Evolutionary conservation across 37 sponge, comb jelly and placozoan genomes (phyloP), one percentile per base, ranked within the genome.

Genomic region (Theonella swinhoei): DNA sequence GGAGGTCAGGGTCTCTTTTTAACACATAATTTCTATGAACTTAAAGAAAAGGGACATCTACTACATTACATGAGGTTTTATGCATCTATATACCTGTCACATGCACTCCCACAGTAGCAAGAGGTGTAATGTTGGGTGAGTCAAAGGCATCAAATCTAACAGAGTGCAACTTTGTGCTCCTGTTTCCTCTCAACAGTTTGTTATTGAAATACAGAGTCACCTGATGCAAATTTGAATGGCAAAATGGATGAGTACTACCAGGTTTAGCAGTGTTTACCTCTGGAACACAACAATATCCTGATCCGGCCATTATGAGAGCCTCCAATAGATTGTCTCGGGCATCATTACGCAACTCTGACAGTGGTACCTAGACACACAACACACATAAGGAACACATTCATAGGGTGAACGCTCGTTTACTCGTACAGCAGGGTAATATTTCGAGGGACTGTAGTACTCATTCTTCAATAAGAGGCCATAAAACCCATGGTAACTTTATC

Each of bases 111-210:
- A 91, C 70, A 0, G 72, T 71, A 40, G 89, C 97, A 20, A 97
- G 70, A 22, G 92, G 94, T 29, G 92, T 83, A 4, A 88, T 59
- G 73, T 94, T 94, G 39, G 94, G 94, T 26, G 94, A 97, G 42
- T 69, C 65, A 74, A 94, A 97, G 14, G 97, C 97, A 83, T 89
- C 87, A 42, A 94, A 84, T 14, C 60, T 63, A 25, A 69, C 72
- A 47, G 90, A 76, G 62, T 83, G 80, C 33, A 23, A 9, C 83
- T 97, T 97, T 1, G 80, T 72, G 42, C 80, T 35, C 25, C 98
- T 82, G 77, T 94, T 94, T 26, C 98, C 98, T 41, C 95, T 74
- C 39, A 90, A 82, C 8, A 97, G 88, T 70, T 89, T 91, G 64
- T 79, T 78, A 70, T 90, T 82, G 80, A 94, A 97, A 78, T 74